Evolutionary conservation across 1,140 invertebrate genomes (phyloP).

Genomic region (Trichonephila clavipes): DNA sequence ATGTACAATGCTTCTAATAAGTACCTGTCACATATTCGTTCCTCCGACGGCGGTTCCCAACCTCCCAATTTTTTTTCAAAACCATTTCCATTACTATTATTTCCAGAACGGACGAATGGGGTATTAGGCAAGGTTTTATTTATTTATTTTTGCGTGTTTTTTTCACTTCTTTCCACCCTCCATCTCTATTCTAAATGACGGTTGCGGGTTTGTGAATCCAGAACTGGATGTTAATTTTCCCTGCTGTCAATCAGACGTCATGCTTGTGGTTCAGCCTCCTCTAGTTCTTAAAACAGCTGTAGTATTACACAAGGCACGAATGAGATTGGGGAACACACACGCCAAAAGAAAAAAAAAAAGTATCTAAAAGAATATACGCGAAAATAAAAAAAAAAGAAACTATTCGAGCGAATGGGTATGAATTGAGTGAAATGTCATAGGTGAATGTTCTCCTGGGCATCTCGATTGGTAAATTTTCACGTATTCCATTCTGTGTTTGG

Average conservation of each 20-base stretch:
- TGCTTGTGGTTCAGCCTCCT: constrained; percentile 27
- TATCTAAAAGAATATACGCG: background rate
- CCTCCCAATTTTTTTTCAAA: constrained; percentile 55
- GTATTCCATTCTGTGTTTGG: background rate
- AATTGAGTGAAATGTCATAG: constrained; percentile 58
- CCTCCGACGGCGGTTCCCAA: background rate
- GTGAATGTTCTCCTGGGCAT: constrained; percentile 38
- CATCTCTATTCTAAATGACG: constrained; percentile 62
- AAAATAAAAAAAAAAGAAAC: background rate
- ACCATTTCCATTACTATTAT: constrained; percentile 74
- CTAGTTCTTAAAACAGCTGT: constrained; percentile 69
- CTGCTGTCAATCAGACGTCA: constrained; percentile 72
- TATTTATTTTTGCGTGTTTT: constrained; percentile 31
- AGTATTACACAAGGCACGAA: constrained; percentile 63
- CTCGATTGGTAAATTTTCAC: constrained; percentile 23
- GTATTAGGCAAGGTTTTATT: constrained; percentile 52
- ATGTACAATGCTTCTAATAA: constrained; percentile 69
- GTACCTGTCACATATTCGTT: constrained; percentile 72
- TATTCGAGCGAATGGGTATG: constrained; percentile 45
- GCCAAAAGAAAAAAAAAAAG: background rate
- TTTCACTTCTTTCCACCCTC: constrained; percentile 16
- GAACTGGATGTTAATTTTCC: constrained; percentile 75
- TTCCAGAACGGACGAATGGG: constrained; percentile 73
- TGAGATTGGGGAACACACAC: constrained; percentile 1
- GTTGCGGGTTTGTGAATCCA: constrained; percentile 73